Conservation (phyloP, 2,113 vertebrate genomes). For the Cryptotis parvus region DNA sequence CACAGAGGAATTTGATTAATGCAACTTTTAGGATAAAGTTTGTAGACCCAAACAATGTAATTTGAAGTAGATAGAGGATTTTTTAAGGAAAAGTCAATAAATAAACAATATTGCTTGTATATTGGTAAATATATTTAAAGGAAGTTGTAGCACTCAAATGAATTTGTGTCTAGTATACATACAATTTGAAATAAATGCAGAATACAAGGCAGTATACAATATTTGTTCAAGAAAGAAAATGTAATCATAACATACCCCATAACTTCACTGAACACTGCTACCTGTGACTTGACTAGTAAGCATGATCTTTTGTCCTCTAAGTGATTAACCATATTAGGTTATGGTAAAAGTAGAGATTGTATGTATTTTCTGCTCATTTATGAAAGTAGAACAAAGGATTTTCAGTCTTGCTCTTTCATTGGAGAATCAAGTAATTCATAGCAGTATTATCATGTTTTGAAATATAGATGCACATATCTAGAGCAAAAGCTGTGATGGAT, state of each 20-base stretch:
- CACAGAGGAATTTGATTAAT: not conserved
- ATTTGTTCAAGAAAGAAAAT: conserved; percentile 5
- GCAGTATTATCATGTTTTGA: not conserved
- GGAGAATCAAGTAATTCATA: conserved; percentile 3
- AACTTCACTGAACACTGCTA: not conserved
- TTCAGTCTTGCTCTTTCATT: not conserved
- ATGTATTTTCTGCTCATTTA: not conserved
- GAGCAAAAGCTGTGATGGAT: not conserved
- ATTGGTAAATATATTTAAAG: not conserved
- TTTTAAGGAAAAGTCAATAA: not conserved
- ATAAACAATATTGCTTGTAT: conserved; percentile 3
- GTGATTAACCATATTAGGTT: not conserved
- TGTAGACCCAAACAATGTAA: not conserved
- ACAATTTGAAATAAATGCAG: conserved; percentile 5
- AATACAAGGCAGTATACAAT: not conserved
- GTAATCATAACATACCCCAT: not conserved
- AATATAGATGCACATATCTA: not conserved
- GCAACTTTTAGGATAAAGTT: not conserved
- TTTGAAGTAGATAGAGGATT: not conserved
- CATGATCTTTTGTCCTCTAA: not conserved
- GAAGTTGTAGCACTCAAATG: not conserved
- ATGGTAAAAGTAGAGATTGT: not conserved
- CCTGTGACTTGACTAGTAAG: not conserved
- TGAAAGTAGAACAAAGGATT: not conserved
- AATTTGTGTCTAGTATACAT: not conserved